These are phyloP conservation scores for Malurus leucopterus DNA, from an alignment of 2,797 vertebrate species.

Conservation along the genomic window DNA sequence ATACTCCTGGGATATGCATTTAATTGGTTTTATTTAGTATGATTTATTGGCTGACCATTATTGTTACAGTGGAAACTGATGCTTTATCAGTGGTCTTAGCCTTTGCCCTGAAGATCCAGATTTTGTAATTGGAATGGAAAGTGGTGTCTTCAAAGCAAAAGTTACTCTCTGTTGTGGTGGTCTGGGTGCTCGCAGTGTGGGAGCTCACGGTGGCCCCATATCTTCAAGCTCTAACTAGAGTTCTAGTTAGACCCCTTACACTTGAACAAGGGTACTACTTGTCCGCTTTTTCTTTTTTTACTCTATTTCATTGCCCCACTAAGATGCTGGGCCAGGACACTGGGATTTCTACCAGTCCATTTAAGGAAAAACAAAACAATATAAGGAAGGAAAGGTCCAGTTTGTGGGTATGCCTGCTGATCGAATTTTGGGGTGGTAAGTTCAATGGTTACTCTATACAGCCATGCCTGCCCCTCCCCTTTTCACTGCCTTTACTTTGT, in stretches of 20 bases:
- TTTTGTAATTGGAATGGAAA: background rate
- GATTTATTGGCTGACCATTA: background rate
- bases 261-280: slow-evolving; percentile 55
- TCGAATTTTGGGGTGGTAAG: slow-evolving; percentile 60
- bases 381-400: slow-evolving; percentile 59
- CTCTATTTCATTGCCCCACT: slow-evolving; percentile 64
- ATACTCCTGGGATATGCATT: background rate
- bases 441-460: slow-evolving; percentile 59
- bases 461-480: slow-evolving; percentile 49
- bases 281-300: slow-evolving; percentile 57
- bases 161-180: background rate
- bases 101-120: background rate
- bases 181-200: background rate
- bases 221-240: slow-evolving; percentile 46
- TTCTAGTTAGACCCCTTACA: slow-evolving; percentile 50
- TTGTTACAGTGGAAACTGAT: background rate
- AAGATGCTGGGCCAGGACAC: slow-evolving; percentile 64
- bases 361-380: slow-evolving; percentile 66
- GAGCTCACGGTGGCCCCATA: background rate
- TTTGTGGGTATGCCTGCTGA: slow-evolving; percentile 64
- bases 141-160: background rate
- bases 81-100: background rate
- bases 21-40: background rate
- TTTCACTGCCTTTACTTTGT: slow-evolving; percentile 23
- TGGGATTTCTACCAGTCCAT: slow-evolving; percentile 64